Base-by-base conservation (phyloP, 2,113 vertebrate genomes). In the Capra hircus region DNA sequence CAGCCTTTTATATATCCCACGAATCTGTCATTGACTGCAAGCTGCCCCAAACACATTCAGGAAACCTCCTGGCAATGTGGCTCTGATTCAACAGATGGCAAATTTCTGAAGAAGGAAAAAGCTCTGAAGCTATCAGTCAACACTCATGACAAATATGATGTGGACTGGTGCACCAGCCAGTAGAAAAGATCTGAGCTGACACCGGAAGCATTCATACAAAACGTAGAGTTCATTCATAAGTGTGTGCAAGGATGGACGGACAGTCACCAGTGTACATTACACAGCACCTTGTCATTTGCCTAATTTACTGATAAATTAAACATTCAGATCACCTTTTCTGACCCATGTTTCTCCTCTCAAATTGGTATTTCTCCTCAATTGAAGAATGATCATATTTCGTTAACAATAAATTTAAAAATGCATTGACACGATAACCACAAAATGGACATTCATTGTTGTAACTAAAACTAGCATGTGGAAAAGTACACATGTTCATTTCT, bases 91-190 rank as follows among this genome's bases (percentile, higher is more conserved):
- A 3, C n/a, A 23, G n/a, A 17, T 27, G 17, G 40, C 45, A 53
- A 67, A 55, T 33, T 27, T 83, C 48, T 67, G 27, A 40, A 64
- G 48, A 25, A 82, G 10, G 33, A 23, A 16, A 25, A 0, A 36
- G n/a, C 17, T 43, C 8, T 53, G 78, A 27, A 50, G 21, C 43
- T 8, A 1, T 15, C 33, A 81, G 40, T 57, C 55, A n/a, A 80
- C 5, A 50, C 15, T 81, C 43, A 3, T 36, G 33, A 16, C 40
- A 28, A 45, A 27, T 16, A 25, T 0, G 2, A 59, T 16, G 0
- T 9, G 7, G 17, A 21, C 1, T 28, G 27, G 16, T 19, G 9
- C n/a, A 43, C 3, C 15, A 17, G 25, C 25, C 2, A 43, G 9
- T 12, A 59, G 27, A 28, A n/a, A 81, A 33, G 15, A 43, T 43